phyloP scores from a whole-genome alignment of 2,797 vertebrate species.

The Enteromius mattozi region DNA sequence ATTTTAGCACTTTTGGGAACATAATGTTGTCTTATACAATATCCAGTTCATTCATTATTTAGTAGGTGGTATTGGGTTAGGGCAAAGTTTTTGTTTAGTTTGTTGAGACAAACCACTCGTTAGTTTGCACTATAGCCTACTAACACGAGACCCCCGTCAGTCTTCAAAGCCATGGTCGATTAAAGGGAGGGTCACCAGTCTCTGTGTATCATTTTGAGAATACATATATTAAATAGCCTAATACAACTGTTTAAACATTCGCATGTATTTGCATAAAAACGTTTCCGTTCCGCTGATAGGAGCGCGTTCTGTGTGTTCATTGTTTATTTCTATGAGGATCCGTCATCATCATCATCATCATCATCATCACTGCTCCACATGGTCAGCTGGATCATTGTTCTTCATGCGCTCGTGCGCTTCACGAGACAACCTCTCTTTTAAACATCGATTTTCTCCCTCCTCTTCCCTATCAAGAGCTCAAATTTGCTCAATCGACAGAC shows the following conservation, averaged over 20 bases:
- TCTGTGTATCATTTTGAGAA: not conserved
- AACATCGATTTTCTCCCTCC: not conserved
- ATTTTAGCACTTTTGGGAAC: not conserved
- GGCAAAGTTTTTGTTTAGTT: not conserved
- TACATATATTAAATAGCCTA: not conserved
- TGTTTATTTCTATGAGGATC: constrained; percentile 30
- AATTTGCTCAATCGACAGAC: not conserved
- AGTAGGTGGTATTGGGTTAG: not conserved
- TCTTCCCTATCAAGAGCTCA: not conserved
- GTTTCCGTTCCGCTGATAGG: not conserved
- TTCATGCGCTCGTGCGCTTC: not conserved
- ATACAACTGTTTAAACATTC: not conserved
- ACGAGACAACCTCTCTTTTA: not conserved
- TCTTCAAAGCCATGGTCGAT: not conserved
- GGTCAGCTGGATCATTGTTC: constrained; percentile 31
- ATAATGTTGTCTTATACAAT: no score
- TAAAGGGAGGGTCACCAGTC: not conserved
- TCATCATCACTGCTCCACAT: constrained; percentile 11
- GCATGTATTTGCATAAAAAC: not conserved
- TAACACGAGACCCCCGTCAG: not conserved
- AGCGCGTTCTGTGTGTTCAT: not conserved
- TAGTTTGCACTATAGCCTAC: not conserved
- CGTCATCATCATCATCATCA: not conserved
- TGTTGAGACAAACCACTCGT: not conserved
- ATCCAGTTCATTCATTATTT: not conserved